Evolutionary conservation across 1,140 invertebrate genomes (phyloP), one percentile per base, ranked within the genome.

Genomic region (Drosophila nasuta): DNA sequence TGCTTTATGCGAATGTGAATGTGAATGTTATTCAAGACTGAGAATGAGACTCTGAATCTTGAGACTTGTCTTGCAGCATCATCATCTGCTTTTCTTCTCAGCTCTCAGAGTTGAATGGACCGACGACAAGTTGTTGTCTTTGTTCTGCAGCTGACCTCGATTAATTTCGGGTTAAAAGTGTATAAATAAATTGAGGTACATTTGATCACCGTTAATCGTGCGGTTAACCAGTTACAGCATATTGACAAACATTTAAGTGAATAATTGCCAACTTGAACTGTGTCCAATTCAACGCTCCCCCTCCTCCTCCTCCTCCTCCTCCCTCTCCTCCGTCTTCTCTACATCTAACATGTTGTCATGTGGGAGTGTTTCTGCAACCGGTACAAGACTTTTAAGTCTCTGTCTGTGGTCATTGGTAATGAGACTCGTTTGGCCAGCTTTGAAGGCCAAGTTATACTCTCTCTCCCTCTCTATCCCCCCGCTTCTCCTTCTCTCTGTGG

Each of bases 351-450:
- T 13, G 57, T 30, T 6, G n/a, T 10, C 17, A 52, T 46, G 64
- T 68, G 65, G 65, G 71, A 51, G 65, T 74, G 65, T 62, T 59
- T 63, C 59, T 28, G 6, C 51, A 71, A 68, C 64, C 64, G 52
- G 64, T 67, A 57, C 30, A 60, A 48, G 20, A 35, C 48, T 13
- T 13, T 15, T 30, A 15, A 28, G 41, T 64, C 25, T 46, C 17
- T n/a, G 1, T 33, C 6, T 56, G 45, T 67, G 70, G 63, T 51
- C 70, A 73, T 59, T 66, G 70, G 64, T 56, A 62, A 69, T 62
- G 49, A 20, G 30, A 62, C 65, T 56, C 38, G 59, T 65, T 75
- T 59, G 67, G 59, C 59, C 54, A 64, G 46, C 67, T 65, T 62
- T 67, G 62, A 76, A 73, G 74, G 74, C 69, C 69, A 73, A 30